Percentiles rank a stretch among this genome's conserved stretches.
Conservation (phyloP, 2,797 vertebrate genomes). For the Poecilia picta region DNA sequence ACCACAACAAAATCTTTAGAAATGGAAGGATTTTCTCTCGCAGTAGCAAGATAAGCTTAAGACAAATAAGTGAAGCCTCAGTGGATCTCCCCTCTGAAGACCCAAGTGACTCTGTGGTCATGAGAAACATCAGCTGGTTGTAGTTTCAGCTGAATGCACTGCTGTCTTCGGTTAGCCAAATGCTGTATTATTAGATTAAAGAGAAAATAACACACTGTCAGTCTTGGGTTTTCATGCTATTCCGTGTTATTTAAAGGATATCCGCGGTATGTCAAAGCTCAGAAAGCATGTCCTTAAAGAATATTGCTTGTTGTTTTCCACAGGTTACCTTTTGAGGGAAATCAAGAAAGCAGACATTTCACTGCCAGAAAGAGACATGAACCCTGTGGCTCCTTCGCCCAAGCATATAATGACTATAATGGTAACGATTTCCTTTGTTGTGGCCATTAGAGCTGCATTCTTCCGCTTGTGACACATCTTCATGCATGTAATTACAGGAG, state of each 20-base stretch:
- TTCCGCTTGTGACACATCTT: neutral
- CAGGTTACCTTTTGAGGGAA: constrained; percentile 94
- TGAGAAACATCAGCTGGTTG: constrained; percentile 61
- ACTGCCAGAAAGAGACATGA: constrained; percentile 88
- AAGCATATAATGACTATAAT: constrained; percentile 94
- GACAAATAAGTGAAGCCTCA: neutral
- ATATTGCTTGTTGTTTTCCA: constrained; percentile 19
- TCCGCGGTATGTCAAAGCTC: neutral
- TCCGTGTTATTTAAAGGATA: neutral
- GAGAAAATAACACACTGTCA: constrained; percentile 15
- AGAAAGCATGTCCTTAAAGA: constrained; percentile 3
- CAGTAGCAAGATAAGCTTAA: neutral
- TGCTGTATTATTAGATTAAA: constrained; percentile 45
- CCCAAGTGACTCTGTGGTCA: constrained; percentile 40
- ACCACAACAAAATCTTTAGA: neutral
- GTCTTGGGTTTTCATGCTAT: constrained; percentile 6
- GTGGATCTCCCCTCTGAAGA: constrained; percentile 12
- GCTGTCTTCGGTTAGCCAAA: constrained; percentile 16
- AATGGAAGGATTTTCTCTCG: neutral
- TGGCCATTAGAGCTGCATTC: neutral
- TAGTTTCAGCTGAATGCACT: constrained; percentile 42
- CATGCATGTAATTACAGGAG: constrained; percentile 78
- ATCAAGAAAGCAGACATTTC: constrained; percentile 92
- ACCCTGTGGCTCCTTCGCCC: constrained; percentile 90
- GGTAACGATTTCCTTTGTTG: constrained; percentile 75